These are phyloP conservation scores for Plestiodon gilberti DNA, from an alignment of 2,113 vertebrate species.

Conservation along the genomic window DNA sequence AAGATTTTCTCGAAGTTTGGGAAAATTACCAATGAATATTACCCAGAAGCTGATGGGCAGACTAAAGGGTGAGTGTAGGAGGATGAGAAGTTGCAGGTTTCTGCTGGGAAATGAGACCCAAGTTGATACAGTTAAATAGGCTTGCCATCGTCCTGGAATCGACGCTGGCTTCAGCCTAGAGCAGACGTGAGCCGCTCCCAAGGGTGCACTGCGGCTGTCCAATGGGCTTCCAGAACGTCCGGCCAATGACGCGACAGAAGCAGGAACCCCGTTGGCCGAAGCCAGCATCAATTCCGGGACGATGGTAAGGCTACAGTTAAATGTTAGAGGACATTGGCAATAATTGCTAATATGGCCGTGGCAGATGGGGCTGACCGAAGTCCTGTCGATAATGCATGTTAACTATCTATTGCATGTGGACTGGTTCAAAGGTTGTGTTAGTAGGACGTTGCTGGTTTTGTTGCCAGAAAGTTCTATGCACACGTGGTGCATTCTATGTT, in stretches of 20 bases:
- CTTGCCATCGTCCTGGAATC: too few species aligned
- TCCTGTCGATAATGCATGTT: background rate
- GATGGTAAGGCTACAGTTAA: too few species aligned
- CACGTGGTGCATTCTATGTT: background rate
- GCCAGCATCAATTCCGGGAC: too few species aligned
- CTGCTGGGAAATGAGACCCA: background rate
- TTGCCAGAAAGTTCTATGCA: too few species aligned
- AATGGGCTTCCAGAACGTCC: too few species aligned
- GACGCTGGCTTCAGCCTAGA: too few species aligned
- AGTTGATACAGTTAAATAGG: background rate
- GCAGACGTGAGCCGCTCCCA: too few species aligned
- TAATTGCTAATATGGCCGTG: background rate
- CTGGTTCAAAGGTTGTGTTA: background rate
- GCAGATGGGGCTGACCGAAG: background rate
- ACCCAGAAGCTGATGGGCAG: constrained; percentile 90
- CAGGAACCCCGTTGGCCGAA: too few species aligned
- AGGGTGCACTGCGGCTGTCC: too few species aligned
- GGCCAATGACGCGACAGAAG: too few species aligned
- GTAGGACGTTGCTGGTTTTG: too few species aligned
- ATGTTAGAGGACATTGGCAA: background rate
- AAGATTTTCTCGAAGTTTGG: constrained; percentile 99
- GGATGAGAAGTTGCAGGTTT: background rate
- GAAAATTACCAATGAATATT: constrained; percentile 96
- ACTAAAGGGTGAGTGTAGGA: constrained; percentile 88
- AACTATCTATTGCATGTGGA: background rate